Percentiles rank a stretch among this genome's conserved stretches.
Evolutionary conservation across 2,113 vertebrate species (phyloP).

Genomic region (Axis porcinus): DNA sequence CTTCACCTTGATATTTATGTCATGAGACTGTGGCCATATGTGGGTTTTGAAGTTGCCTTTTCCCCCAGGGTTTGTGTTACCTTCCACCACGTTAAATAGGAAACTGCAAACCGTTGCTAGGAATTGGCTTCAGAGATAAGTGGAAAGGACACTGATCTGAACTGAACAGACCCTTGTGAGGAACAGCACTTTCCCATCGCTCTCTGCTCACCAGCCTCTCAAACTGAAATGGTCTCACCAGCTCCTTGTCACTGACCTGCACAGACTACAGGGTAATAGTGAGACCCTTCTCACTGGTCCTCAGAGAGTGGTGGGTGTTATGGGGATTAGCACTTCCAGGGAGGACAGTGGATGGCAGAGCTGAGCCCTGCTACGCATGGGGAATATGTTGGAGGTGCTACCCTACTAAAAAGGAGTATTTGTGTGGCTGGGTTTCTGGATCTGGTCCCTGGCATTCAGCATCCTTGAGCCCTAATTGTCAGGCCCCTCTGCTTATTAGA

Average conservation of each 20-base stretch:
- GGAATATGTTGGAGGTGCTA: not conserved
- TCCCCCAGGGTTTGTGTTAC: not conserved
- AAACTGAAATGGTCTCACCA: not conserved
- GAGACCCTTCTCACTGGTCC: not conserved
- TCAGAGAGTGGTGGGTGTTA: not conserved
- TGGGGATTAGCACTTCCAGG: not conserved
- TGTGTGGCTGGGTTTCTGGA: not conserved
- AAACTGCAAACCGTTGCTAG: slow-evolving; percentile 7
- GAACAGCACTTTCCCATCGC: accelerated
- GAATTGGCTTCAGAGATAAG: not conserved
- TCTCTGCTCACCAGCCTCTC: not conserved
- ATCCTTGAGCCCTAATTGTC: not conserved
- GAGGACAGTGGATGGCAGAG: not conserved
- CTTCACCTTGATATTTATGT: not conserved
- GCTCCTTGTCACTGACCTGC: not conserved
- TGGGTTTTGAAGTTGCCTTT: not conserved
- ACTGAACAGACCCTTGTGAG: not conserved
- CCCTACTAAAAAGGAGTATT: not conserved
- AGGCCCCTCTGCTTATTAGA: not conserved
- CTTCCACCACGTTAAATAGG: not conserved
- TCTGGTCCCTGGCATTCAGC: not conserved
- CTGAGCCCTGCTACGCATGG: not conserved
- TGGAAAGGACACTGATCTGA: not conserved
- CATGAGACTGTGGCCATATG: not conserved
- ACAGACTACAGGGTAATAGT: not conserved